phyloP scores from a whole-genome alignment of 1,140 invertebrate genomes.

The Euwallacea similis region DNA sequence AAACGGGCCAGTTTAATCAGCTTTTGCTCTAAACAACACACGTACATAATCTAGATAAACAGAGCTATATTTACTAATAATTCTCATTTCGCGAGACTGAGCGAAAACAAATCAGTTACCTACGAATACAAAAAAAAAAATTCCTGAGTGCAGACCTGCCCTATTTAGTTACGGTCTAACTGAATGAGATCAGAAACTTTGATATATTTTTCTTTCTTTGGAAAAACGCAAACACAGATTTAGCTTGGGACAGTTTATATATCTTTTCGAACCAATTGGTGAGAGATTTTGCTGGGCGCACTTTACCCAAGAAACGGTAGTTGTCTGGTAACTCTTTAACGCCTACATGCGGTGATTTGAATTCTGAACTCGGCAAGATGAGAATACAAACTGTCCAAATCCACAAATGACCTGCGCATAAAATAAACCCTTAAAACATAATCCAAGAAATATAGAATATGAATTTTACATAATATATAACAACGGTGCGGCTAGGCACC shows the following conservation, averaged over 20 bases:
- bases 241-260: not conserved
- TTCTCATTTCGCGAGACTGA: constrained; percentile 20
- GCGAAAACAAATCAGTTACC: constrained; percentile 24
- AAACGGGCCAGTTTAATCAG: not conserved
- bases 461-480: constrained; percentile 33
- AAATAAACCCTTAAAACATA: constrained; percentile 24
- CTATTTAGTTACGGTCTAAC: constrained; percentile 37
- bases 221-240: constrained; percentile 41
- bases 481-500: constrained; percentile 24
- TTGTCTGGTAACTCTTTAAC: not conserved
- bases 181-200: constrained; percentile 54
- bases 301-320: no score
- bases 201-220: constrained; percentile 52
- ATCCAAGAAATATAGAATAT: constrained; percentile 33
- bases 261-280: not conserved
- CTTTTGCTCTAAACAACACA: not conserved
- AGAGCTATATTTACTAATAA: not conserved
- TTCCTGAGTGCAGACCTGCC: constrained; percentile 50
- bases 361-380: no score
- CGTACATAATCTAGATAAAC: constrained; percentile 3
- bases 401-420: constrained; percentile 46
- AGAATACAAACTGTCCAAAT: constrained; percentile 29
- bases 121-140: constrained; percentile 43
- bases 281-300: no score
- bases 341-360: no score